Conservation (phyloP, 1,140 invertebrate genomes). For the Oryzaephilus surinamensis region DNA sequence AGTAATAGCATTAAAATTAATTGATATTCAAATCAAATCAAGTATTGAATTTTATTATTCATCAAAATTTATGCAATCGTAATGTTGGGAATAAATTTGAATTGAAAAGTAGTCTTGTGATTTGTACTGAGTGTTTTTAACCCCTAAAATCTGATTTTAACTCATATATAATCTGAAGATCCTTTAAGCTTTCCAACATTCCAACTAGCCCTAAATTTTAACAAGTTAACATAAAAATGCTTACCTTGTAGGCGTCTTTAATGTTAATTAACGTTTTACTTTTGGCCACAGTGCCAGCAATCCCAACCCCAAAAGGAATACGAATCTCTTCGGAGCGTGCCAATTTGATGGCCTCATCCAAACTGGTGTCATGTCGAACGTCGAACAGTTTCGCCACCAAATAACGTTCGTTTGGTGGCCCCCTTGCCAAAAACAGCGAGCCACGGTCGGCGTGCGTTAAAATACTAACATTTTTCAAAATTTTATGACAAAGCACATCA, state of each 20-base stretch:
- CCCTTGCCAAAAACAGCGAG: slow-evolving; percentile 77
- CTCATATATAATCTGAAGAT: too few relatives aligned
- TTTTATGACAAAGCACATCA: slow-evolving; percentile 87
- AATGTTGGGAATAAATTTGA: too few relatives aligned
- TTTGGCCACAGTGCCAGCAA: slow-evolving; percentile 79
- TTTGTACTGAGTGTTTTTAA: too few relatives aligned
- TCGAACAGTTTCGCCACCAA: slow-evolving; percentile 87
- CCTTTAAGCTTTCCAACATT: too few relatives aligned
- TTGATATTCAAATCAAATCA: too few relatives aligned
- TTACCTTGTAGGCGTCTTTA: slow-evolving; percentile 76
- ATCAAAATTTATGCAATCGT: too few relatives aligned
- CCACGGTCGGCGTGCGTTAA: slow-evolving; percentile 80
- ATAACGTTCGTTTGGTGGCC: slow-evolving; percentile 60
- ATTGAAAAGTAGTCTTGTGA: too few relatives aligned
- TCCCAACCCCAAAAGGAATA: slow-evolving; percentile 84
- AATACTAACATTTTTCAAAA: slow-evolving; percentile 80
- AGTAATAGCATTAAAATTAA: too few relatives aligned
- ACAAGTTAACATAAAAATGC: too few relatives aligned
- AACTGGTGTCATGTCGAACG: slow-evolving; percentile 75
- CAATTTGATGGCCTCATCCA: slow-evolving; percentile 62
- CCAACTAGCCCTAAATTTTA: too few relatives aligned
- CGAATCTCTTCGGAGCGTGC: slow-evolving; percentile 68
- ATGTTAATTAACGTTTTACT: slow-evolving; percentile 84
- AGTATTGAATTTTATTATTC: too few relatives aligned
- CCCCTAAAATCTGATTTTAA: too few relatives aligned